Conservation (phyloP, 2,797 vertebrate species). For the Microcaecilia unicolor region DNA sequence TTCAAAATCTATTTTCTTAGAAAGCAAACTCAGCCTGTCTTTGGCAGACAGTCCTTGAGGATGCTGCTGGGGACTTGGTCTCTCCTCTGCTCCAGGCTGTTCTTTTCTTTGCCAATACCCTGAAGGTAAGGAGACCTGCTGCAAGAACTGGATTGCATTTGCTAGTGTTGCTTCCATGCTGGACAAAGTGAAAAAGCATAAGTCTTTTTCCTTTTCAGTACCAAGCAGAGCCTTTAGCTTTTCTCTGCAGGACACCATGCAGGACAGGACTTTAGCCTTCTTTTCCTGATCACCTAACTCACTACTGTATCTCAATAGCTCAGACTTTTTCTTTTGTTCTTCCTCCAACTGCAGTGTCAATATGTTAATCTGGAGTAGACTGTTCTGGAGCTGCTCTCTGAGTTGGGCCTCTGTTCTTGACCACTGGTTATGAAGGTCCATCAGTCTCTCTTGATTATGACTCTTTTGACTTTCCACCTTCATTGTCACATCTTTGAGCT, state of each 20-base stretch:
- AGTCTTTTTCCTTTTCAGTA: conserved; percentile 32
- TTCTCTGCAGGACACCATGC: conserved; percentile 72
- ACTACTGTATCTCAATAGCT: conserved; percentile 43
- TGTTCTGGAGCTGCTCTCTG: conserved; percentile 54
- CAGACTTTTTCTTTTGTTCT: conserved; percentile 56
- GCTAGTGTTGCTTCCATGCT: conserved; percentile 35
- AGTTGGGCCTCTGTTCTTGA: conserved; percentile 62
- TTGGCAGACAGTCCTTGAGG: conserved; percentile 39
- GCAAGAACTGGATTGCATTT: conserved; percentile 30
- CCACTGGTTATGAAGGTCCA: conserved; percentile 50
- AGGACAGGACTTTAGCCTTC: conserved; percentile 67
- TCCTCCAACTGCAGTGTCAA: conserved; percentile 62
- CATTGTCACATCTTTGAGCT: conserved; percentile 75
- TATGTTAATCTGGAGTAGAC: conserved; percentile 52
- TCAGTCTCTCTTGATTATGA: conserved; percentile 49
- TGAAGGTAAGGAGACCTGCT: background rate
- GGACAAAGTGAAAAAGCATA: conserved; percentile 22
- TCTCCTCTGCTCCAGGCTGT: background rate
- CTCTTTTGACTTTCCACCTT: conserved; percentile 69
- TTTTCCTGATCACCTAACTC: conserved; percentile 47
- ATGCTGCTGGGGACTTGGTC: conserved; percentile 15
- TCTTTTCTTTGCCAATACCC: background rate
- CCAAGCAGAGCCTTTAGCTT: conserved; percentile 62
- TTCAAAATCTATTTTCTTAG: conserved; percentile 77
- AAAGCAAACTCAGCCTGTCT: conserved; percentile 61